phyloP scores from a whole-genome alignment of 2,888 invertebrate genomes.

The Philopedon plagiatum region DNA sequence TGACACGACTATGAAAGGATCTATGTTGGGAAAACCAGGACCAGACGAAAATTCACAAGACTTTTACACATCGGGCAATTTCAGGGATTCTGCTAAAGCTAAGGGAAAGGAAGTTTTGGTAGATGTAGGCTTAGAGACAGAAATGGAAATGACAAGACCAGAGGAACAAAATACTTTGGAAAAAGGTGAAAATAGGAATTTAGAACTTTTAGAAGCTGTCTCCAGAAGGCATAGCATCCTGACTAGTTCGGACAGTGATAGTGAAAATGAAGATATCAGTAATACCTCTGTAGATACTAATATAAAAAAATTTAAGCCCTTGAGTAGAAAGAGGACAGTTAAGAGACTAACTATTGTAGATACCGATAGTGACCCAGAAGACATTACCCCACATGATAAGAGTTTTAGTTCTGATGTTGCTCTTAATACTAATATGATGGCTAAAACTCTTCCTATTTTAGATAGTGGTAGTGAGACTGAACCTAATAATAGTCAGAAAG shows the following conservation, averaged over 20 bases:
- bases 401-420: conserved; percentile 46
- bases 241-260: conserved; percentile 22
- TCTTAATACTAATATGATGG: background rate
- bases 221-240: background rate
- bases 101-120: no score
- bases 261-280: background rate
- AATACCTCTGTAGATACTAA: background rate
- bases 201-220: background rate
- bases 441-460: background rate
- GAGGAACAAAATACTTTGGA: background rate
- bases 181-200: background rate
- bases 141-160: background rate
- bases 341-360: conserved; percentile 38
- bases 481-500: background rate
- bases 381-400: conserved; percentile 47
- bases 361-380: conserved; percentile 54
- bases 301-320: background rate
- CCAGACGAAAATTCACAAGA: no score
- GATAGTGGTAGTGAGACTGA: conserved; percentile 29
- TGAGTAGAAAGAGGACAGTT: background rate
- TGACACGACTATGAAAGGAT: no score
- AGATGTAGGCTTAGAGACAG: no score
- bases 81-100: no score
- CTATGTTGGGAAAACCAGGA: no score
- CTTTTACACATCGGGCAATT: no score